A percentile compares a stretch with the other conserved stretches of the same genome.
Evolutionary conservation across 2,797 vertebrate species (phyloP).

Genomic region (Esox lucius): DNA sequence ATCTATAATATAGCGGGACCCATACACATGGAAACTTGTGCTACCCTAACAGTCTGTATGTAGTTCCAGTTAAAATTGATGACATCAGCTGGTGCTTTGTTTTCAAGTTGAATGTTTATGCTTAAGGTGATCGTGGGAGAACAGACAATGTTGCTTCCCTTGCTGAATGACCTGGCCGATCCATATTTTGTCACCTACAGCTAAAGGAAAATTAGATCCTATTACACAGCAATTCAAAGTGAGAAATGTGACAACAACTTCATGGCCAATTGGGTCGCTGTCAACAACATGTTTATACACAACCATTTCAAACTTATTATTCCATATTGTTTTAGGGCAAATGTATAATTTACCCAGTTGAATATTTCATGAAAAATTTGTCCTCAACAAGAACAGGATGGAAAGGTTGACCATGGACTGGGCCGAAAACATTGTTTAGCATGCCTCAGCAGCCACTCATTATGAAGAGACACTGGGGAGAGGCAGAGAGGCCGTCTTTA

Average conservation of each 20-base stretch:
- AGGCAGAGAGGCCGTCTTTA: constrained; percentile 12
- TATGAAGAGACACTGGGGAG: constrained; percentile 20
- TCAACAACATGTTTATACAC: constrained; percentile 12
- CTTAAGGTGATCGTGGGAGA: neutral
- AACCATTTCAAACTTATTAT: neutral
- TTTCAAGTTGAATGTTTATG: constrained; percentile 15
- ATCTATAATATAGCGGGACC: neutral
- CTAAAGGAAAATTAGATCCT: constrained; percentile 13
- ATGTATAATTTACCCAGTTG: neutral
- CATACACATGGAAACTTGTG: no score
- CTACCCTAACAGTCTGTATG: neutral
- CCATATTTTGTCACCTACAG: constrained; percentile 22
- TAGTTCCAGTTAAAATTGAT: neutral
- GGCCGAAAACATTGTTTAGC: neutral
- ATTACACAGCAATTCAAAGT: constrained; percentile 12
- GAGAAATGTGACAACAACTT: constrained; percentile 6
- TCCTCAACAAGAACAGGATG: neutral
- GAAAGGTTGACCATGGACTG: constrained; percentile 2
- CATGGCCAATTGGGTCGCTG: constrained; percentile 12
- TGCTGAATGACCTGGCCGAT: constrained; percentile 8
- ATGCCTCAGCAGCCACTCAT: constrained; percentile 39
- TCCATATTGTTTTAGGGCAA: neutral
- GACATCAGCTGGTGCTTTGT: neutral
- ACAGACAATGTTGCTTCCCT: neutral
- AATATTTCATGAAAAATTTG: neutral